These are phyloP conservation scores for Chaetura pelagica DNA, from an alignment of 2,113 vertebrate species.

Conservation along the genomic window DNA sequence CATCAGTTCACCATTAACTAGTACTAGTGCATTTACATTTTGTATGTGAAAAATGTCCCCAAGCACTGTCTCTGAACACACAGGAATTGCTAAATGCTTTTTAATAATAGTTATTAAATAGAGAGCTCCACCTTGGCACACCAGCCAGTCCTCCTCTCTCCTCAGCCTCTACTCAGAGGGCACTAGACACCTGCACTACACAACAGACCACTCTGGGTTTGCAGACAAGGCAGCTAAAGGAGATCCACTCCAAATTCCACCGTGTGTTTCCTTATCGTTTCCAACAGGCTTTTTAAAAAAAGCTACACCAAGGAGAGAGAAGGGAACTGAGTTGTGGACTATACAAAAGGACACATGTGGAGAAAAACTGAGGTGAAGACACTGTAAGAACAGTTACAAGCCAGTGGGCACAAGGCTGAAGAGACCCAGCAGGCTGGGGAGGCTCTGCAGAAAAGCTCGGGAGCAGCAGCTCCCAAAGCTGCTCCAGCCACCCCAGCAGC, in stretches of 20 bases:
- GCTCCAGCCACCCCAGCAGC: background rate
- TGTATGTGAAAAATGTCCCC: background rate
- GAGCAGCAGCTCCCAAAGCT: rapidly evolving
- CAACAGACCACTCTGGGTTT: background rate
- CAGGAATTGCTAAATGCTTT: background rate
- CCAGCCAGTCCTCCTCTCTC: background rate
- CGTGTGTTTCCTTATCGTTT: background rate
- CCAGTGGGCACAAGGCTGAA: background rate
- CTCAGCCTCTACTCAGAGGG: background rate
- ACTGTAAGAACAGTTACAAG: rapidly evolving
- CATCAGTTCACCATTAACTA: background rate
- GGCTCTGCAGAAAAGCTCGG: background rate
- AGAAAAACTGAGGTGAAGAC: background rate
- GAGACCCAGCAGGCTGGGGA: background rate
- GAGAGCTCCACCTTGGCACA: background rate
- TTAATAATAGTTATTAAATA: background rate
- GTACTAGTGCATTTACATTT: background rate
- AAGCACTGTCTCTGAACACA: background rate
- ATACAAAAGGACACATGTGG: background rate
- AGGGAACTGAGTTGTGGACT: background rate
- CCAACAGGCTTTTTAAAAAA: background rate
- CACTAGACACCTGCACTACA: background rate
- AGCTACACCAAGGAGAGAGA: background rate
- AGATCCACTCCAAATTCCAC: background rate
- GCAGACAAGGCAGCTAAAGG: background rate